Percentiles rank a stretch among this genome's conserved stretches.
Conservation (phyloP, 1,140 invertebrate genomes). For the Limonius californicus region DNA sequence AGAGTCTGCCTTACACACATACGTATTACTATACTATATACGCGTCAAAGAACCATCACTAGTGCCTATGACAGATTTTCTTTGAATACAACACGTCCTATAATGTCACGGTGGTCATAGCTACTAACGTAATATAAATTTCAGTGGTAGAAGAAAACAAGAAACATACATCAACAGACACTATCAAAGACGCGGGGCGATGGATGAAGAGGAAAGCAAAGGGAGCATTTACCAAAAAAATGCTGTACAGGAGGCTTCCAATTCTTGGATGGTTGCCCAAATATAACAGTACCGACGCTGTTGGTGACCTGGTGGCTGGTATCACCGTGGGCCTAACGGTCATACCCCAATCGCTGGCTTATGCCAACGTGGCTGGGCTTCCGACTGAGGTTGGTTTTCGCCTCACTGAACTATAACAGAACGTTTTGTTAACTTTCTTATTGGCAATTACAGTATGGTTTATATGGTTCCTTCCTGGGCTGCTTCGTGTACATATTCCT, state of each 20-base stretch:
- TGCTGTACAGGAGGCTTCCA: conserved; percentile 65
- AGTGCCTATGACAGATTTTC: neutral
- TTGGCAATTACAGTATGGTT: conserved; percentile 76
- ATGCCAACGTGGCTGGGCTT: conserved; percentile 77
- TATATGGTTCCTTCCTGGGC: conserved; percentile 89
- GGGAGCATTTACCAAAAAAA: conserved; percentile 58
- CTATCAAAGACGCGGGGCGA: conserved; percentile 33
- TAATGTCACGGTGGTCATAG: no score
- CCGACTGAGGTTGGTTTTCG: conserved; percentile 58
- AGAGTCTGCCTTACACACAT: no score
- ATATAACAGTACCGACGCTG: conserved; percentile 62
- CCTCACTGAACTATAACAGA: no score
- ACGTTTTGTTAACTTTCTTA: no score
- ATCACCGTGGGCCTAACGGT: conserved; percentile 82
- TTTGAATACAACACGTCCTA: conserved; percentile 9
- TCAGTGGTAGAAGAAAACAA: conserved; percentile 33
- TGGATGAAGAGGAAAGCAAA: conserved; percentile 45
- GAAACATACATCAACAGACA: conserved; percentile 21
- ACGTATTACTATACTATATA: neutral
- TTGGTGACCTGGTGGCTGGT: conserved; percentile 80
- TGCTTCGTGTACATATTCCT: conserved; percentile 87
- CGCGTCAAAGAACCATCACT: no score
- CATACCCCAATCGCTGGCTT: conserved; percentile 77
- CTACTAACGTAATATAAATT: no score
- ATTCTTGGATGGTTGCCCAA: conserved; percentile 69